Evolutionary conservation across 2,888 invertebrate genomes (phyloP).

Genomic region (Leptothorax acervorum): DNA sequence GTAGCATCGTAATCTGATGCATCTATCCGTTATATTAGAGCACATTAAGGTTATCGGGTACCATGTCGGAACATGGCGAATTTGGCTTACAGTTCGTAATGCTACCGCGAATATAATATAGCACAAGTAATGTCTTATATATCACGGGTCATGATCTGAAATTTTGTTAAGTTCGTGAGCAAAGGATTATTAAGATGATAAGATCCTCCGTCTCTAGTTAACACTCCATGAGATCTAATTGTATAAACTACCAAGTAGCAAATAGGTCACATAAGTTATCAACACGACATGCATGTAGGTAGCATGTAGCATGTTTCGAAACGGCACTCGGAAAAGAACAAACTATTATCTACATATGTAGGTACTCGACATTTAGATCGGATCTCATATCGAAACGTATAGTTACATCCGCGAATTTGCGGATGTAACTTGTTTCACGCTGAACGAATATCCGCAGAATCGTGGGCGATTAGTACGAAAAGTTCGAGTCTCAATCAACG

Average conservation of each 20-base stretch:
- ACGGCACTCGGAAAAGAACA: background rate
- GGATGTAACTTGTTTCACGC: background rate
- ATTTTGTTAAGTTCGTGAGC: background rate
- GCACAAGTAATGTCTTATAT: conserved; percentile 3
- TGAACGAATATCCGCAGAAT: background rate
- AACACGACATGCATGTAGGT: background rate
- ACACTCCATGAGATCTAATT: background rate
- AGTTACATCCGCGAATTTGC: background rate
- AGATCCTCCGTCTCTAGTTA: background rate
- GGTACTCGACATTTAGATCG: background rate
- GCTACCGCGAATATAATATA: background rate
- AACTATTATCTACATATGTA: background rate
- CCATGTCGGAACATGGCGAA: background rate
- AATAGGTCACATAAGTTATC: background rate
- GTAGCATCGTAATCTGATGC: background rate
- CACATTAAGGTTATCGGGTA: background rate
- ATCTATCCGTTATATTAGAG: conserved; percentile 2
- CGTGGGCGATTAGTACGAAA: background rate
- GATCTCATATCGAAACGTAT: background rate
- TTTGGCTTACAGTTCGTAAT: background rate
- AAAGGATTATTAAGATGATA: background rate
- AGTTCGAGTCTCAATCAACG: background rate
- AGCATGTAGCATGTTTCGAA: background rate
- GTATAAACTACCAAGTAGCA: background rate
- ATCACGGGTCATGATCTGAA: conserved; percentile 6